Evolutionary conservation across 2,888 invertebrate genomes (phyloP).

Genomic region (Sialis lutaria): DNA sequence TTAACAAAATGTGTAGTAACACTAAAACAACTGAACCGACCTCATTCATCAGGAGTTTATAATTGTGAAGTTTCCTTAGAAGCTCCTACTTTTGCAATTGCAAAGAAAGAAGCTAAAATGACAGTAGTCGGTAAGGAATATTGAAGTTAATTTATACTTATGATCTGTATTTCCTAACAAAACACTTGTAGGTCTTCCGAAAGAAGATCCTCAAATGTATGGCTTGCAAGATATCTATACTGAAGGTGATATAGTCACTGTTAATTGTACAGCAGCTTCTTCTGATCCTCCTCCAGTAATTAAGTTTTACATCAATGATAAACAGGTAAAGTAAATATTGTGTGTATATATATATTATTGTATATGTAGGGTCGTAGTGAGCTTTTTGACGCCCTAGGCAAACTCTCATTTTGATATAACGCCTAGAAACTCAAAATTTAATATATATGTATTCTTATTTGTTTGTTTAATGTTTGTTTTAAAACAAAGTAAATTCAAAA

Average conservation of each 20-base stretch:
- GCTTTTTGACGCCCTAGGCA: no score
- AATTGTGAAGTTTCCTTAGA: constrained; percentile 44
- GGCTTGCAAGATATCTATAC: background rate
- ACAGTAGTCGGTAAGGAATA: background rate
- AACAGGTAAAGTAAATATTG: background rate
- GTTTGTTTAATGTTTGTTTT: no score
- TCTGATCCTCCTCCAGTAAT: background rate
- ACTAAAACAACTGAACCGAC: constrained; percentile 21
- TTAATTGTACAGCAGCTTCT: background rate
- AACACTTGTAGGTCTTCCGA: constrained; percentile 22
- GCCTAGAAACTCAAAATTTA: no score
- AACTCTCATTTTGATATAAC: no score
- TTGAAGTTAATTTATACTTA: background rate
- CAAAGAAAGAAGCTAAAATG: constrained; percentile 34
- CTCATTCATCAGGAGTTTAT: constrained; percentile 31
- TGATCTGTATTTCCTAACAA: no score
- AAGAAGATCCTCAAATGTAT: background rate
- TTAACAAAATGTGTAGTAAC: constrained; percentile 22
- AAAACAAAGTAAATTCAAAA: no score
- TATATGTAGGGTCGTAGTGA: no score
- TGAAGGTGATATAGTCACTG: background rate
- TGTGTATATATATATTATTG: no score
- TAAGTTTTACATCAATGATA: background rate
- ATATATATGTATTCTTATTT: no score
- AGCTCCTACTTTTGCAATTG: constrained; percentile 37